Conservation (phyloP, 2,888 invertebrate genomes). For the Galerucella nymphaeae region DNA sequence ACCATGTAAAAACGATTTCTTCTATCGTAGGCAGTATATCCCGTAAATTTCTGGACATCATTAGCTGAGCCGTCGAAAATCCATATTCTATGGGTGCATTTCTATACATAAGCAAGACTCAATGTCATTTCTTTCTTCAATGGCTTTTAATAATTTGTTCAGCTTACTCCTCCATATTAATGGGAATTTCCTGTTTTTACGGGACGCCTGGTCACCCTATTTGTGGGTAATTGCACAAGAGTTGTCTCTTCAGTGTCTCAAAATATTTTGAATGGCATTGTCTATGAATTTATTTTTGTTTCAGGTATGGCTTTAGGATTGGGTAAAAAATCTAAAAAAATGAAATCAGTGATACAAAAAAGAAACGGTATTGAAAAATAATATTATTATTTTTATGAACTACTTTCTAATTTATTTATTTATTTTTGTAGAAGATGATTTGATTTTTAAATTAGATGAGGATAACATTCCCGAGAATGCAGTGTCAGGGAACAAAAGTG, state of each 20-base stretch:
- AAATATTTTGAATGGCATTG: too few species aligned
- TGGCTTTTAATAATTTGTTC: too few species aligned
- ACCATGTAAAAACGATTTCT: too few species aligned
- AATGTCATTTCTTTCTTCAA: too few species aligned
- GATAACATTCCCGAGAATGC: slow-evolving; percentile 69
- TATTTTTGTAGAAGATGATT: slow-evolving; percentile 69
- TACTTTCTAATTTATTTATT: slow-evolving; percentile 8
- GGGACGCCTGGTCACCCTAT: not conserved
- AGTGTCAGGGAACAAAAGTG: slow-evolving; percentile 55
- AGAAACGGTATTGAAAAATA: slow-evolving; percentile 55
- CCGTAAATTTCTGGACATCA: too few species aligned
- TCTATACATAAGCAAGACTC: too few species aligned
- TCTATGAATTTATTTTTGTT: slow-evolving; percentile 22
- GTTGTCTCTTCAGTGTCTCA: too few species aligned
- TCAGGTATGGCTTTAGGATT: slow-evolving; percentile 83
- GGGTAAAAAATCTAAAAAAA: slow-evolving; percentile 71
- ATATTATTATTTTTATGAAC: slow-evolving; percentile 27
- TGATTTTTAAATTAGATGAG: slow-evolving; percentile 87
- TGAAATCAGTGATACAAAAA: slow-evolving; percentile 63
- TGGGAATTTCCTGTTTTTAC: too few species aligned
- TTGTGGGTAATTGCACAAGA: not conserved
- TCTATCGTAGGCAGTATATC: too few species aligned
- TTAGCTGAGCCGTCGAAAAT: too few species aligned
- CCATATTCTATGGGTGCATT: too few species aligned
- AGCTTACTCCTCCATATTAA: too few species aligned